phyloP scores from a whole-genome alignment of 2,113 vertebrate genomes.

The Gadus chalcogrammus region DNA sequence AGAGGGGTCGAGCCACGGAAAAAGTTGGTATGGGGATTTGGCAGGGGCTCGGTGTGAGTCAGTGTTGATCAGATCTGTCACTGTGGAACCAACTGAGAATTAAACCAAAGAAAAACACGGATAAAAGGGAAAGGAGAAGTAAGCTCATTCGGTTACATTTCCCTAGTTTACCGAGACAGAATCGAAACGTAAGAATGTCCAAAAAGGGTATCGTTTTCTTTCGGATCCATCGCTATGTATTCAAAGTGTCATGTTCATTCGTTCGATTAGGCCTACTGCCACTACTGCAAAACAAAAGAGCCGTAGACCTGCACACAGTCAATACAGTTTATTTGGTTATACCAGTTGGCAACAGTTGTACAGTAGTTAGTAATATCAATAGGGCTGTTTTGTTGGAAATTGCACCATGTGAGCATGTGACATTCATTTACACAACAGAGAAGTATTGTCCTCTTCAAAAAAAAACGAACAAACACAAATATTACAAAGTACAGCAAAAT shows the following conservation, averaged over 20 bases:
- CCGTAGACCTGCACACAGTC: conserved; percentile 45
- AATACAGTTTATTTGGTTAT: conserved; percentile 65
- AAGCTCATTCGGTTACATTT: neutral
- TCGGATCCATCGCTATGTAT: neutral
- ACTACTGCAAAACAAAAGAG: neutral
- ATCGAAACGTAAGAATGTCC: no score
- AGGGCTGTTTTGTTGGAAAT: conserved; percentile 39
- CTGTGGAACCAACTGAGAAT: conserved; percentile 52
- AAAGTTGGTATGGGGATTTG: conserved; percentile 70
- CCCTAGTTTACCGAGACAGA: neutral
- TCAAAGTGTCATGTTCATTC: neutral
- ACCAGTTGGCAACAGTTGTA: conserved; percentile 54
- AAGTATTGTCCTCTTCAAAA: conserved; percentile 44
- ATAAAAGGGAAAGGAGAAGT: neutral
- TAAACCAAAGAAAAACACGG: conserved; percentile 37
- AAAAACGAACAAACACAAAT: conserved; percentile 40
- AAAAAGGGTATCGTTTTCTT: no score
- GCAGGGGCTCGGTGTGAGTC: conserved; percentile 66
- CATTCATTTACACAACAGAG: conserved; percentile 43
- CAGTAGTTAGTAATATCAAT: conserved; percentile 68
- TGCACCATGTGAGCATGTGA: conserved; percentile 38
- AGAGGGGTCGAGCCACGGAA: conserved; percentile 43
- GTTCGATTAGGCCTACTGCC: neutral
- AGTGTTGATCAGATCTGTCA: conserved; percentile 69
- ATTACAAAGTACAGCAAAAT: conserved; percentile 43